Conservation (phyloP, 2,113 vertebrate genomes). For the Pachypanchax playfairii region DNA sequence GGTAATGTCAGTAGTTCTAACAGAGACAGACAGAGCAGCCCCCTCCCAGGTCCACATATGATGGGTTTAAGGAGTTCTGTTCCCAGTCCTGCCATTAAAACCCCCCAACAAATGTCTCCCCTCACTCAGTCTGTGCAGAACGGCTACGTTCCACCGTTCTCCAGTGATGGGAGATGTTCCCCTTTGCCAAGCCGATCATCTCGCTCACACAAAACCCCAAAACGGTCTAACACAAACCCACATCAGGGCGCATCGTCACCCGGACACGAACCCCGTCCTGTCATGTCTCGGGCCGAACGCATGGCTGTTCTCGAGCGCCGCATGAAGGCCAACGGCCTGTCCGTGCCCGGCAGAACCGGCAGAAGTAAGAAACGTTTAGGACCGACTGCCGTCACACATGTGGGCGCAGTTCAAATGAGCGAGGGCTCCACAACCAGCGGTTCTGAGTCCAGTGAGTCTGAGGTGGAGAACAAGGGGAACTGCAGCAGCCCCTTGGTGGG, state of each 20-base stretch:
- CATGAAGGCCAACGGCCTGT: slow-evolving; percentile 83
- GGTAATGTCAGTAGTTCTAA: slow-evolving; percentile 77
- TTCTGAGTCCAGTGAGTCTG: slow-evolving; percentile 91
- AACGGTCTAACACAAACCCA: slow-evolving; percentile 80
- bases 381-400: slow-evolving; percentile 54
- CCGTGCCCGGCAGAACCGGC: slow-evolving; percentile 68
- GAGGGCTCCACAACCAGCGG: slow-evolving; percentile 88
- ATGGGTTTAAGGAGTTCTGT: slow-evolving; percentile 78
- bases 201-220: slow-evolving; percentile 67
- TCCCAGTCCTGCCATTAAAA: slow-evolving; percentile 76
- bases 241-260: slow-evolving; percentile 75
- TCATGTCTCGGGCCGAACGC: slow-evolving; percentile 66
- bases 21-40: slow-evolving; percentile 74
- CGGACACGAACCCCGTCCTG: slow-evolving; percentile 54
- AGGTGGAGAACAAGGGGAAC: slow-evolving; percentile 77
- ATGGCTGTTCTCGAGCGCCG: slow-evolving; percentile 80
- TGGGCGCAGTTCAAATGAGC: slow-evolving; percentile 81
- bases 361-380: slow-evolving; percentile 57
- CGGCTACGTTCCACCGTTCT: slow-evolving; percentile 66
- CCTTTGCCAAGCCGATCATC: slow-evolving; percentile 70
- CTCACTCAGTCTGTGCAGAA: slow-evolving; percentile 83
- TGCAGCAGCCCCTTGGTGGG: slow-evolving; percentile 73
- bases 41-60: slow-evolving; percentile 69
- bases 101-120: slow-evolving; percentile 76
- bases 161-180: slow-evolving; percentile 66